Evolutionary conservation across 2,888 invertebrate genomes (phyloP), one percentile per base, ranked within the genome.

Genomic region (Cephus runcator): DNA sequence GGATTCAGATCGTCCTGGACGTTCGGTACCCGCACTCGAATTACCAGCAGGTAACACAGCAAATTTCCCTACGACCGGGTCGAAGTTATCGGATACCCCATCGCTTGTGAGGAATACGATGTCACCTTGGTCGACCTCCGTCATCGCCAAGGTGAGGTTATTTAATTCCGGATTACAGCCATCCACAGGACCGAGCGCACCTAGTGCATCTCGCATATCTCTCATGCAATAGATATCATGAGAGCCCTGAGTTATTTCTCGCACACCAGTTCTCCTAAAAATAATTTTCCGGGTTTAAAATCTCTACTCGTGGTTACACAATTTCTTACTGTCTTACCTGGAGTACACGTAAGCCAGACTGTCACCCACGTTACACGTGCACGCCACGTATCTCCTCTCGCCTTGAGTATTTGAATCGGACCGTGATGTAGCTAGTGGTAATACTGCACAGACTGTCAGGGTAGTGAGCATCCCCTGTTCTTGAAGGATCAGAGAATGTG

Each of bases 1-100:
- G 75, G 80, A 34, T 69, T 76, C 79, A 76, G 69, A 75, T 77
- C 68, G 12, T 79, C 36, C 34, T 30, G 74, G 34, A 4, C 74
- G n/a, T 30, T 34, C 74, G 12, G 35, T 35, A 11, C 34, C 74
- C n/a, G 34, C 74, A 33, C 74, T 34, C 34, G 74, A 23, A 35
- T 74, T 74, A 23, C 69, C 73, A 36, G 76, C 74, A 3, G 90
- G 90, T 88, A 92, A 90, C 30, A 94, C 93, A 9, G 97, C 96
- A 88, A 97, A 96, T 92, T 96, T 96, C 36, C 97, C 97, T 78
- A 98, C 97, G 40, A 97, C 97, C 0, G 97, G 97, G 92, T 98
- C 97, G 87, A 97, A 97, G 91, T 98, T 98, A 89, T 98, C 97
- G 11, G 97, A 96, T 56, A 98, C 94, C 11, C 97, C 97, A 88